These are phyloP conservation scores for Polypterus senegalus DNA, from an alignment of 2,113 vertebrate species.

Conservation along the genomic window DNA sequence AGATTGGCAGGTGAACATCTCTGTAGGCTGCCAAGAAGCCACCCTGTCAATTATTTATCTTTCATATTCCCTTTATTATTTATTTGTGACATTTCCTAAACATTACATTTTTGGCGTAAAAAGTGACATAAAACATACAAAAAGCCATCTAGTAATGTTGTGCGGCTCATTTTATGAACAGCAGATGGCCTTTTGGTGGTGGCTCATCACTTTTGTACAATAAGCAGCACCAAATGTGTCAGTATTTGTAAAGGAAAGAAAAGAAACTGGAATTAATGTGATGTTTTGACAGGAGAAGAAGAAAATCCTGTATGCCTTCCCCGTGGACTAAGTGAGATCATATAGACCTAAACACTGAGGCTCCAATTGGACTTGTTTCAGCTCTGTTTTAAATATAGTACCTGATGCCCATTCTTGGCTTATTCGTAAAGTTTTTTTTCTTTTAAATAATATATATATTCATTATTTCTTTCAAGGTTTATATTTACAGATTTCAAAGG, in stretches of 20 bases:
- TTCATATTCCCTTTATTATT: no score
- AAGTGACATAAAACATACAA: no score
- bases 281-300: background rate
- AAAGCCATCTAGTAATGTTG: no score
- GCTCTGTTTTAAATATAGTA: background rate
- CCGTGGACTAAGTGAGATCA: background rate
- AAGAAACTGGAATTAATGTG: background rate
- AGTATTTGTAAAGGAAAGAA: background rate
- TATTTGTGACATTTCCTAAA: no score
- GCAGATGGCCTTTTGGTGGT: no score
- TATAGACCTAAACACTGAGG: background rate
- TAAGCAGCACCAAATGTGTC: background rate
- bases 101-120: no score
- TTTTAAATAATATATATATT: no score
- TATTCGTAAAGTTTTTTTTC: background rate
- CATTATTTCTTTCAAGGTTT: background rate
- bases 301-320: background rate
- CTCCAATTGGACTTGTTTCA: background rate
- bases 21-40: no score
- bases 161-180: no score
- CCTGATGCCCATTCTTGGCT: background rate
- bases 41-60: no score
- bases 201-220: no score
- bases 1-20: no score
- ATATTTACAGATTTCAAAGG: constrained; percentile 6